These are phyloP conservation scores for Balaeniceps rex DNA, from an alignment of 2,113 vertebrate genomes.

Conservation along the genomic window DNA sequence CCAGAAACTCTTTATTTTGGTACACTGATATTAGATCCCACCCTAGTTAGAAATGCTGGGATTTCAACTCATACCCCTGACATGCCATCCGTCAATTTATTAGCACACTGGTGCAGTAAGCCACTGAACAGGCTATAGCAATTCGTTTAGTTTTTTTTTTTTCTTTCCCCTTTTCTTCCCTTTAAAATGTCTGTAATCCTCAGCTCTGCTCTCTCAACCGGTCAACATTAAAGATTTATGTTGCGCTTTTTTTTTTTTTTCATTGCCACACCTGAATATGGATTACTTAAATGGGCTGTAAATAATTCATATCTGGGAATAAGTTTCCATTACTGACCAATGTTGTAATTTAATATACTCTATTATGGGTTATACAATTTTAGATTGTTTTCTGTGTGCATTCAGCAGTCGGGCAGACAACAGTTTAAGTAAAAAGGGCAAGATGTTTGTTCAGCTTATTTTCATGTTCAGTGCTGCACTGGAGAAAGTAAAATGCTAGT, in stretches of 20 bases:
- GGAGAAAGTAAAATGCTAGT: slow-evolving; percentile 62
- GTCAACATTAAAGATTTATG: slow-evolving; percentile 92
- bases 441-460: slow-evolving; percentile 77
- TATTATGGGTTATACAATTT: slow-evolving; percentile 86
- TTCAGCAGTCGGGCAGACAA: slow-evolving; percentile 76
- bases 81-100: slow-evolving; percentile 83
- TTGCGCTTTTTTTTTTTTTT: slow-evolving; percentile 78
- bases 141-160: slow-evolving; percentile 60
- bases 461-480: slow-evolving; percentile 59
- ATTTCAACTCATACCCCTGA: slow-evolving; percentile 75
- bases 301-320: slow-evolving; percentile 99
- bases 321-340: slow-evolving; percentile 93
- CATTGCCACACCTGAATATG: slow-evolving; percentile 97
- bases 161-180: background rate
- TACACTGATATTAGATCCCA: slow-evolving; percentile 66
- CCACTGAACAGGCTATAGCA: slow-evolving; percentile 76
- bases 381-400: slow-evolving; percentile 85
- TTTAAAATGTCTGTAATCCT: slow-evolving; percentile 85
- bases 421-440: slow-evolving; percentile 80
- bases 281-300: slow-evolving; percentile 98
- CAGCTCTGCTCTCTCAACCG: slow-evolving; percentile 81
- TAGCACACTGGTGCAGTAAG: slow-evolving; percentile 78
- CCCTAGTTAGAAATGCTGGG: slow-evolving; percentile 74
- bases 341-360: slow-evolving; percentile 97
- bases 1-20: slow-evolving; percentile 75